Conservation (phyloP, 2,888 invertebrate genomes). For the Noctua janthina region DNA sequence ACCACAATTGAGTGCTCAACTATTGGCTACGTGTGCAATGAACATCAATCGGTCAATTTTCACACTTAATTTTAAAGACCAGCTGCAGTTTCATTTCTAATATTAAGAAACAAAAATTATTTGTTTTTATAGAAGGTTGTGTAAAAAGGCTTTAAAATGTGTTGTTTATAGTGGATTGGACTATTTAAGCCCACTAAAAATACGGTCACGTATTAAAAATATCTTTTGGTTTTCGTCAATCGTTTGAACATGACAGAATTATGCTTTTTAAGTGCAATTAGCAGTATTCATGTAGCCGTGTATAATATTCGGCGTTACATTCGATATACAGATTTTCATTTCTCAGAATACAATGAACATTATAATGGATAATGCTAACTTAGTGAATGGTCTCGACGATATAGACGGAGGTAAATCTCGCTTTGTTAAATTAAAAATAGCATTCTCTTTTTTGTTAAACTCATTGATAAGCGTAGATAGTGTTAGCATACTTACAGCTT, state of each 20-base stretch:
- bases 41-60: background rate
- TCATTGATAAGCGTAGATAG: background rate
- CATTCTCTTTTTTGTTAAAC: background rate
- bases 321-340: too few species aligned
- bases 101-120: background rate
- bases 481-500: background rate
- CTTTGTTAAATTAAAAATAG: background rate
- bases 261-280: too few species aligned
- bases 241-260: background rate
- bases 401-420: background rate
- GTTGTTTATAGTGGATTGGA: too few species aligned
- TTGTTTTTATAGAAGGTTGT: background rate
- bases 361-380: background rate
- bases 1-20: conserved; percentile 2
- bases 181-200: too few species aligned
- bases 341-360: too few species aligned
- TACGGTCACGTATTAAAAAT: too few species aligned
- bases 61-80: background rate
- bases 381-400: background rate
- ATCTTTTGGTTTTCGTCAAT: too few species aligned
- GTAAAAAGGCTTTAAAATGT: background rate
- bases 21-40: conserved; percentile 29
- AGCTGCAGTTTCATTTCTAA: too few species aligned
- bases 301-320: too few species aligned
- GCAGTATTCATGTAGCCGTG: background rate